Percentiles rank a stretch among this genome's conserved stretches.
phyloP scores from a whole-genome alignment of 2,888 invertebrate genomes.

The Eupithecia vulgata region DNA sequence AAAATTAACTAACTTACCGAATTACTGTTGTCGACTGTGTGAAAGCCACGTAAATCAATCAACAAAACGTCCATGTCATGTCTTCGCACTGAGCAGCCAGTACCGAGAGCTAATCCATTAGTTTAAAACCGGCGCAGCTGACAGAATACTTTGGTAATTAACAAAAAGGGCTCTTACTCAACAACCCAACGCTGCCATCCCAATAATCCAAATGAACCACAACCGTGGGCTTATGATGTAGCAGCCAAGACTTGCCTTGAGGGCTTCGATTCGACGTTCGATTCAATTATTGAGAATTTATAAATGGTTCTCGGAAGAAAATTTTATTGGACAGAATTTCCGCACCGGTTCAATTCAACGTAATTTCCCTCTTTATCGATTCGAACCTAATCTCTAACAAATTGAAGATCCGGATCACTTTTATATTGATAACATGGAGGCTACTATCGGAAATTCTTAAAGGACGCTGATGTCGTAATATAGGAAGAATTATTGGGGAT shows the following conservation, averaged over 20 bases:
- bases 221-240: slow-evolving; percentile 68
- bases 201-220: slow-evolving; percentile 66
- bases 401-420: slow-evolving; percentile 56
- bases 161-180: slow-evolving; percentile 59
- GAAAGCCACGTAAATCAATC: slow-evolving; percentile 56
- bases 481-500: slow-evolving; percentile 51
- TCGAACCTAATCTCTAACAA: slow-evolving; percentile 60
- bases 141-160: slow-evolving; percentile 58
- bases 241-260: slow-evolving; percentile 51
- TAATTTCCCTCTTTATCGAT: slow-evolving; percentile 70
- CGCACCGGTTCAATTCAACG: slow-evolving; percentile 61
- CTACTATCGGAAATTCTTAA: slow-evolving; percentile 51
- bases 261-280: slow-evolving; percentile 61
- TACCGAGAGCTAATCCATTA: slow-evolving; percentile 63
- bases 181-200: slow-evolving; percentile 26
- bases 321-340: slow-evolving; percentile 74
- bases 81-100: slow-evolving; percentile 55
- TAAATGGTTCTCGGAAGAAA: slow-evolving; percentile 69
- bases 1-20: slow-evolving; percentile 11
- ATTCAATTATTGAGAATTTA: slow-evolving; percentile 79
- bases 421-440: slow-evolving; percentile 54
- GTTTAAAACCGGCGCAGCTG: slow-evolving; percentile 57
- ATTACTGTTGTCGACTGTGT: not conserved
- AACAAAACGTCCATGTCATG: slow-evolving; percentile 62
- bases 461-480: slow-evolving; percentile 52